Evolutionary conservation across 2,797 vertebrate species (phyloP).

Genomic region (Enteromius treurensis): DNA sequence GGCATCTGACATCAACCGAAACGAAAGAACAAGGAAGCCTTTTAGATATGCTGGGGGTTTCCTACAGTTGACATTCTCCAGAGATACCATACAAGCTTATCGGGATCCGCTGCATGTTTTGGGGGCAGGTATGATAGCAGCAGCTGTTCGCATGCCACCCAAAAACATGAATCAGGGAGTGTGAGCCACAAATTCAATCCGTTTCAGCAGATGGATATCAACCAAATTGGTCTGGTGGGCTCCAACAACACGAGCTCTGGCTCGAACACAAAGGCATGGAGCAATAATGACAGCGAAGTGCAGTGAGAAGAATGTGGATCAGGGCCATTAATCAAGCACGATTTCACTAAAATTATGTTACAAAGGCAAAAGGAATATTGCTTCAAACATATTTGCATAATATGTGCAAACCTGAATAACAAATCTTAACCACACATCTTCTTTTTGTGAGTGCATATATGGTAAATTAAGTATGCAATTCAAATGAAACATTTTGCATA

Average conservation of each 20-base stretch:
- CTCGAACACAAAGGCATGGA: slow-evolving; percentile 51
- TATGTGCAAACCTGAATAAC: not conserved
- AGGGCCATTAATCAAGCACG: slow-evolving; percentile 15
- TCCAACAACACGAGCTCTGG: slow-evolving; percentile 44
- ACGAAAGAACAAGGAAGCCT: slow-evolving; percentile 2
- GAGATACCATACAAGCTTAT: not conserved
- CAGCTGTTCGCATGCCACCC: not conserved
- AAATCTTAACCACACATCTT: not conserved
- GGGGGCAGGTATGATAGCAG: slow-evolving; percentile 8
- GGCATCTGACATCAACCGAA: not conserved
- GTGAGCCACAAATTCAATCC: slow-evolving; percentile 65
- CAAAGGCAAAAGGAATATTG: not conserved
- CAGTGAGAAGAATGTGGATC: not conserved
- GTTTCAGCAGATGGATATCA: slow-evolving; percentile 64
- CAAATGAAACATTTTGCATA: not conserved
- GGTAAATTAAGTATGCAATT: not conserved
- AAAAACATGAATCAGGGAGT: slow-evolving; percentile 19
- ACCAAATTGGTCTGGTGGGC: slow-evolving; percentile 58
- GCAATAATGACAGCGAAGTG: slow-evolving; percentile 1
- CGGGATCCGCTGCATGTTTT: not conserved
- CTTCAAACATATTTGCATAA: not conserved
- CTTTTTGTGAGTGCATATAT: not conserved
- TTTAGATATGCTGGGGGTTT: not conserved
- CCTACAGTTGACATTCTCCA: not conserved
- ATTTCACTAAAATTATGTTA: not conserved